phyloP scores from a whole-genome alignment of 2,113 vertebrate species.

The Reinhardtius hippoglossoides region DNA sequence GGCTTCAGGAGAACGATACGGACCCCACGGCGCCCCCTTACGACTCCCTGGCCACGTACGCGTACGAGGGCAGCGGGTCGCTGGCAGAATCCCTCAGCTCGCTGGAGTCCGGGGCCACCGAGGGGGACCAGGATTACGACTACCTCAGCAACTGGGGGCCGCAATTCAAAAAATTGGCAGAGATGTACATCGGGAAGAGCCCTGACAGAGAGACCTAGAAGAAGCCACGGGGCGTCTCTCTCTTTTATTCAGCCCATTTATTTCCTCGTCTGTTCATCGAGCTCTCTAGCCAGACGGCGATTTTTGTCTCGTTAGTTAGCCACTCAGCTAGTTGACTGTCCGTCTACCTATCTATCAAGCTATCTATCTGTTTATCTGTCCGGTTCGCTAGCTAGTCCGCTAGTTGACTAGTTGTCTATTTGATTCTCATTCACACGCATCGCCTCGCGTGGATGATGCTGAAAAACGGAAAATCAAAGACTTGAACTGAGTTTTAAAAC shows the following conservation, averaged over 20 bases:
- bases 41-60: conserved; percentile 97
- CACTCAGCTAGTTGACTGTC: conserved; percentile 46
- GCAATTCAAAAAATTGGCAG: conserved; percentile 95
- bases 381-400: conserved; percentile 68
- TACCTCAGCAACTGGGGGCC: conserved; percentile 97
- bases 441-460: conserved; percentile 29
- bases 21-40: conserved; percentile 95
- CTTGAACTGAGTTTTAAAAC: conserved; percentile 44
- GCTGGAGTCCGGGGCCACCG: conserved; percentile 90
- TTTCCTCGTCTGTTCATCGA: conserved; percentile 53
- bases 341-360: conserved; percentile 64
- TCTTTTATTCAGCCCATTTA: conserved; percentile 31
- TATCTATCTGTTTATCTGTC: conserved; percentile 69
- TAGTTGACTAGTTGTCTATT: conserved; percentile 64
- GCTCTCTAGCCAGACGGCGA: conserved; percentile 32
- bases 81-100: conserved; percentile 96
- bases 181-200: conserved; percentile 96
- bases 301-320: conserved; percentile 38
- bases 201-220: conserved; percentile 91
- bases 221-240: conserved; percentile 1
- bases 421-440: conserved; percentile 48
- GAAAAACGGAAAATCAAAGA: conserved; percentile 48
- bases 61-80: conserved; percentile 95
- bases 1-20: conserved; percentile 93
- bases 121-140: conserved; percentile 97